Evolutionary conservation across 2,113 vertebrate genomes (phyloP).

Genomic region (Tympanuchus pallidicinctus): DNA sequence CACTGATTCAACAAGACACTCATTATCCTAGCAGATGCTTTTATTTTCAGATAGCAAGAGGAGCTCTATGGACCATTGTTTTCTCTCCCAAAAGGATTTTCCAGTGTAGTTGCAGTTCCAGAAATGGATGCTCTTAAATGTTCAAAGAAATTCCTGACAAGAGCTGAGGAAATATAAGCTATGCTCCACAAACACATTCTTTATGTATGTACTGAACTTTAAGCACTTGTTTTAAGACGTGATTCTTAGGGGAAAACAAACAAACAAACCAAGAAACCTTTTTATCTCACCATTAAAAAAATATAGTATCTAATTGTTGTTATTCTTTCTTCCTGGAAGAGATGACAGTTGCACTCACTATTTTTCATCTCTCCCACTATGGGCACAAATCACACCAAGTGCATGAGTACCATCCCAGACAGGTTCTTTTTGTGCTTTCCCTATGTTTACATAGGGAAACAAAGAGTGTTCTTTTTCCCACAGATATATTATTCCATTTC

Average conservation of each 20-base stretch:
- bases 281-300: background rate
- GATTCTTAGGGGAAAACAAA: background rate
- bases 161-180: background rate
- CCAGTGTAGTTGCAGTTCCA: background rate
- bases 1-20: constrained; percentile 35
- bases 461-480: background rate
- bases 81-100: constrained; percentile 30
- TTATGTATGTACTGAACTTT: background rate
- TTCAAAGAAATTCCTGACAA: constrained; percentile 11
- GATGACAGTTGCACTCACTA: background rate
- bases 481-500: background rate
- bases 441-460: background rate
- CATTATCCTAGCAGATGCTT: constrained; percentile 40
- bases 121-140: background rate
- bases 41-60: constrained; percentile 29
- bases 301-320: background rate
- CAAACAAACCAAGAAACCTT: background rate
- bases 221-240: background rate
- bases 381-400: background rate
- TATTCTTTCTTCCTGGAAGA: background rate
- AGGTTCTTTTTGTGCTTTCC: background rate
- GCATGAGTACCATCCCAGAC: background rate
- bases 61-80: constrained; percentile 7
- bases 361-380: background rate
- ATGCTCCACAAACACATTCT: background rate